These are phyloP conservation scores for Phlogophora meticulosa DNA, from an alignment of 2,888 invertebrate genomes.

Conservation along the genomic window DNA sequence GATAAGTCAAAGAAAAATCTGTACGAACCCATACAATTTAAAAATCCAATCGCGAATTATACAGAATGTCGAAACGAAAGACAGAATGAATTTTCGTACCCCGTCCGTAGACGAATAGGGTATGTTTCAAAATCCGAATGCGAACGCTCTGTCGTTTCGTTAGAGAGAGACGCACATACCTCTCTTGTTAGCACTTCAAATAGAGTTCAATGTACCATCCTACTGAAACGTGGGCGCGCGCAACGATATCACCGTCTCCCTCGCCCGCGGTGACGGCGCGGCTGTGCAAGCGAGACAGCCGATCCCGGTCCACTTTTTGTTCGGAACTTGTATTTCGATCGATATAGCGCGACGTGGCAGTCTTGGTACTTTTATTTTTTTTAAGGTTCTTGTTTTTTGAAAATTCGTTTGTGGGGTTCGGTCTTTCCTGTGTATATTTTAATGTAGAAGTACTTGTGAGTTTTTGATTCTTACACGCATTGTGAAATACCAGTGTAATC, in stretches of 20 bases:
- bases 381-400: constrained; percentile 51
- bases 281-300: constrained; percentile 72
- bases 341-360: constrained; percentile 77
- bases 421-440: constrained; percentile 15
- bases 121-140: constrained; percentile 69
- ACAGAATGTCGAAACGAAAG: constrained; percentile 47
- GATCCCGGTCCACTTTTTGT: constrained; percentile 86
- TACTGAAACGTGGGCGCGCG: constrained; percentile 88
- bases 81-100: constrained; percentile 66
- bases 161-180: constrained; percentile 78
- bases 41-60: constrained; percentile 41
- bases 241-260: constrained; percentile 75
- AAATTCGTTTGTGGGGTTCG: constrained; percentile 37
- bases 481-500: background rate
- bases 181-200: constrained; percentile 74
- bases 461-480: background rate
- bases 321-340: constrained; percentile 88
- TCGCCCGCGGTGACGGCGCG: constrained; percentile 63
- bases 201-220: constrained; percentile 88
- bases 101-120: constrained; percentile 64
- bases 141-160: constrained; percentile 71
- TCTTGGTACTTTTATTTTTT: constrained; percentile 80
- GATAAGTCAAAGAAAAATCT: constrained; percentile 12
- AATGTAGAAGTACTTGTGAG: background rate
- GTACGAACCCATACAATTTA: constrained; percentile 13